Evolutionary conservation across 2,113 vertebrate genomes (phyloP).

Genomic region (Aix galericulata): DNA sequence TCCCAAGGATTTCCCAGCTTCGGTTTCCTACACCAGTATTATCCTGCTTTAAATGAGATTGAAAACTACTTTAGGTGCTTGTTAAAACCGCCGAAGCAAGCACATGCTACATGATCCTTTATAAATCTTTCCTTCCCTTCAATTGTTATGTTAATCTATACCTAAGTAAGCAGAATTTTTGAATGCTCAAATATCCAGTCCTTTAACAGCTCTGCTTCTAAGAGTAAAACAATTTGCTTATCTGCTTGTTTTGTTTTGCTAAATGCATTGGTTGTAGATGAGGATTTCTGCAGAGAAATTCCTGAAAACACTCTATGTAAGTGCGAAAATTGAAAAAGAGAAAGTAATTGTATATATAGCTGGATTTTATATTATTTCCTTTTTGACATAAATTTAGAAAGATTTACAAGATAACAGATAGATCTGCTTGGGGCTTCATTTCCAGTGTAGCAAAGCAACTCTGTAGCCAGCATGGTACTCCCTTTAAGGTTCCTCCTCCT

Average conservation of each 20-base stretch:
- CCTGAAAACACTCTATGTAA: background rate
- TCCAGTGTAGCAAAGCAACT: background rate
- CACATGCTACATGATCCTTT: accelerated
- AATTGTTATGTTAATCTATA: background rate
- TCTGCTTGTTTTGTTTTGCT: background rate
- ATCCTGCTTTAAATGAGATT: background rate
- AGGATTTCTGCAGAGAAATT: background rate
- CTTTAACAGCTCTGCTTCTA: background rate
- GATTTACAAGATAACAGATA: background rate
- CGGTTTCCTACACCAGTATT: background rate
- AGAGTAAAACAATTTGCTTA: background rate
- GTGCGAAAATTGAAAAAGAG: background rate
- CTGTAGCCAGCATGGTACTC: background rate
- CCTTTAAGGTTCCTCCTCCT: background rate
- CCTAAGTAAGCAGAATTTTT: background rate
- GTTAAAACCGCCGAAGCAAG: background rate
- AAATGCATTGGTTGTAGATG: background rate
- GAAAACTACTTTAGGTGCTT: background rate
- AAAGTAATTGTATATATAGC: background rate
- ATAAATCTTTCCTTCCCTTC: background rate
- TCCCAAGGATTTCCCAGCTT: background rate
- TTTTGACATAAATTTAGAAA: background rate
- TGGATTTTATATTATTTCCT: background rate
- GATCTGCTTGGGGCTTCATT: background rate
- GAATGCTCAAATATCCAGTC: background rate